Base-by-base conservation (phyloP, 1,140 invertebrate species). In the Drosophila busckii region DNA sequence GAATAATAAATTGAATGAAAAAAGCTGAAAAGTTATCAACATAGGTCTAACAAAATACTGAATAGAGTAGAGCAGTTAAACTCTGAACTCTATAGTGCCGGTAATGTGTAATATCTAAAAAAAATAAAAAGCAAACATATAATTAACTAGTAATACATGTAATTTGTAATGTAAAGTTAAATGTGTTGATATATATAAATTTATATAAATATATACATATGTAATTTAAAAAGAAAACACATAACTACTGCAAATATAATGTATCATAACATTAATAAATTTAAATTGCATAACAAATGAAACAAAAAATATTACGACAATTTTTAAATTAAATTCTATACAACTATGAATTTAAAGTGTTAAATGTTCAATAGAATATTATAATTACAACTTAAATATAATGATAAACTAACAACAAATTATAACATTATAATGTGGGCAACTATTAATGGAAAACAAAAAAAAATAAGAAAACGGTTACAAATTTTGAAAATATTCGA, bases 291-390 rank as follows among this genome's bases (percentile, higher is more conserved):
- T 38, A 65, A 37, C 9, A 38, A 50, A 70, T 48, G 20, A 32
- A 62, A 69, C 15, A 48, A 38, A 42, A 55, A 26, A 64, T 50
- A 61, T 23, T 41, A 63, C 40, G 45, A 76, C 56, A 45, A 55
- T 66, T 49, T 59, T 41, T 54, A 32, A 68, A 52, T 70, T 62
- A 58, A 53, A 71, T 20, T 71, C 44, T 25, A 38, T 19, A 37
- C 37, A 45, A 53, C 29, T 55, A 70, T 65, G 71, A 71, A 80
- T 68, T 80, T 55, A 58, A 78, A 63, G 68, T 78, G 73, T 78
- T 78, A 62, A 78, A 78, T 78, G 73, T 78, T 78, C 73, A 73
- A 78, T 80, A 80, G 69, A 59, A 38, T 62, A 78, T 71, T 73
- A 68, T 64, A 67, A 78, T 76, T 76, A 76, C n/a, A n/a, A n/a